These are phyloP conservation scores for Neosalanx taihuensis DNA, from an alignment of 2,797 vertebrate genomes.

Conservation along the genomic window DNA sequence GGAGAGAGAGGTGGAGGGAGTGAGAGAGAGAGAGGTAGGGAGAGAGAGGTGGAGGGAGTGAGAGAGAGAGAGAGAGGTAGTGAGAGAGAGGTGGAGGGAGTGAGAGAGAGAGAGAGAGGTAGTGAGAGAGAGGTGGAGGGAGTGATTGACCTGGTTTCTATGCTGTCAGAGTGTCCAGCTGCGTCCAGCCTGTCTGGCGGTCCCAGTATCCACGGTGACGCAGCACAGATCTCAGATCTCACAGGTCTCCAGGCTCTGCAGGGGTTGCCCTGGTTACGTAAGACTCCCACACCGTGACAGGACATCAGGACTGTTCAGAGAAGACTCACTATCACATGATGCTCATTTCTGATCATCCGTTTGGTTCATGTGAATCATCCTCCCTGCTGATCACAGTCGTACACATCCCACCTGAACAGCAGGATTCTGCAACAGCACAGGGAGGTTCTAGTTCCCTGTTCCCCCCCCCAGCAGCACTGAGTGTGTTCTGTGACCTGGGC, in stretches of 20 bases:
- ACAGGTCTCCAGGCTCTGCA: not conserved
- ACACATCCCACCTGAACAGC: not conserved
- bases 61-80: not conserved
- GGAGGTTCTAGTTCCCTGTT: not conserved
- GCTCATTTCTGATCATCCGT: too few relatives aligned
- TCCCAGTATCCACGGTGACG: not conserved
- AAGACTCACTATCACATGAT: too few relatives aligned
- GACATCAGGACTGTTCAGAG: too few relatives aligned
- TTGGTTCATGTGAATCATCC: too few relatives aligned
- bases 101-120: not conserved
- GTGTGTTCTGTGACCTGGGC: not conserved
- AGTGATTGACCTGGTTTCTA: slow-evolving; percentile 7
- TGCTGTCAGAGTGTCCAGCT: not conserved
- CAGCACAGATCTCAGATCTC: not conserved
- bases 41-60: too few relatives aligned
- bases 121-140: not conserved
- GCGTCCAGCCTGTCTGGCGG: not conserved
- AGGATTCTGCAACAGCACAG: not conserved
- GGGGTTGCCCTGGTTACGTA: too few relatives aligned
- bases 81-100: not conserved
- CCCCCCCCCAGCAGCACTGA: slow-evolving; percentile 27
- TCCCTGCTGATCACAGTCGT: too few relatives aligned
- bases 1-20: too few relatives aligned
- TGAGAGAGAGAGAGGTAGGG: too few relatives aligned
- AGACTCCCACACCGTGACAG: too few relatives aligned